Base-by-base conservation (phyloP, 1,140 invertebrate genomes). In the Drosophila parvula region DNA sequence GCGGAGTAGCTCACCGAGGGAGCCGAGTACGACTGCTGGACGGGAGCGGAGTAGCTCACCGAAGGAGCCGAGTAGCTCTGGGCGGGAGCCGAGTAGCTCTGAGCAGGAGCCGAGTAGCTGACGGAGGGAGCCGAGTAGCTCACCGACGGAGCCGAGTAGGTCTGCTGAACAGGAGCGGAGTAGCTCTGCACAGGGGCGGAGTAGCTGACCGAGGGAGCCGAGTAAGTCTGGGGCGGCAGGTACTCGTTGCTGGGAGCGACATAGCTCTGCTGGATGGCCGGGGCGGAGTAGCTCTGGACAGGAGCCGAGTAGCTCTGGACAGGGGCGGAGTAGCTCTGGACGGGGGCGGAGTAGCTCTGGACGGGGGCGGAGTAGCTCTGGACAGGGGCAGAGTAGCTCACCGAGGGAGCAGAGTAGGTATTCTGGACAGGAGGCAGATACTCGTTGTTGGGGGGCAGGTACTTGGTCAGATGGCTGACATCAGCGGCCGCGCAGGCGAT, bases 401-500 rank as follows among this genome's bases (percentile, higher is more conserved):
- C 77, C 3, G 68, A 67, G 4, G 71, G 69, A 16, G 67, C 79
- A 2, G 57, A 55, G 53, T 79, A 80, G 10, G 56, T 7, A 11
- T 76, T 53, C 51, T 74, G 75, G 28, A 79, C 55, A 67, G n/a
- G 78, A 53, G 86, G 86, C 79, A 90, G 68, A 40, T 90, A 90
- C 65, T 90, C 88, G 53, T 76, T 83, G 69, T 40, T 78, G 48
- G 83, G 82, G 27, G 85, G 80, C 76, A 90, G 69, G 45, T 90
- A 90, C 48, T 71, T 74, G 51, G 48, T 82, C 81, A 91, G 65
- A 47, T 91, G 90, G 83, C 90, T 91, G 10, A 91, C 90, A 81
- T 91, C 90, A 69, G 90, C 90, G 38, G 90, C 78, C 45, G 75
- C 86, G 74, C 79, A 82, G 67, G 90, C 90, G 74, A 90, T 69